A percentile compares a stretch with the other conserved stretches of the same genome.
Evolutionary conservation across 2,113 vertebrate genomes (phyloP).

Genomic region (Apodemus sylvaticus): DNA sequence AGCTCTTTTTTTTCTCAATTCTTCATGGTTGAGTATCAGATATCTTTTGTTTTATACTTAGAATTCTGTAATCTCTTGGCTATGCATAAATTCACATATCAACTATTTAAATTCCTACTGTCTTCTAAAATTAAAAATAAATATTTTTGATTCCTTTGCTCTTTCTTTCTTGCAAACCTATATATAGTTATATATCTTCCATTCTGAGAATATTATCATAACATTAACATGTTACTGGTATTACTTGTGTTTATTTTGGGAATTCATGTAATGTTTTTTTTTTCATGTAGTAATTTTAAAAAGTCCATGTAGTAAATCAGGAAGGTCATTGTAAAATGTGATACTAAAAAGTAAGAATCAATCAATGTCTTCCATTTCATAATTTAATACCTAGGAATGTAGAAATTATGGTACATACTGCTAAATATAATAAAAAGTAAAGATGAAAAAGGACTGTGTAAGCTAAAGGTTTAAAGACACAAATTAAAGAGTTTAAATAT

Average conservation of each 20-base stretch:
- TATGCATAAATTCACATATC: constrained; percentile 62
- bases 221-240: not conserved
- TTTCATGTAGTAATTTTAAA: not conserved
- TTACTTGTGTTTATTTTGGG: not conserved
- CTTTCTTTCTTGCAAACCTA: not conserved
- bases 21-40: constrained; percentile 47
- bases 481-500: not conserved
- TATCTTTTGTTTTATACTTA: constrained; percentile 61
- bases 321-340: not conserved
- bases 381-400: not conserved
- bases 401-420: not conserved
- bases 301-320: not conserved
- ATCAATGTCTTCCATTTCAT: not conserved
- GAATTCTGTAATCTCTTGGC: constrained; percentile 51
- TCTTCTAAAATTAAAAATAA: not conserved
- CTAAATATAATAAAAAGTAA: not conserved
- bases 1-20: constrained; percentile 50
- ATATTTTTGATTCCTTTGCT: not conserved
- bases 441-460: not conserved
- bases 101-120: constrained; percentile 28
- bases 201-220: constrained; percentile 6
- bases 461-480: not conserved
- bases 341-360: not conserved
- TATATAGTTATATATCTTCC: not conserved
- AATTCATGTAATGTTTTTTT: not conserved